Conservation (phyloP, 2,113 vertebrate genomes). For the Corythornis cristatus region DNA sequence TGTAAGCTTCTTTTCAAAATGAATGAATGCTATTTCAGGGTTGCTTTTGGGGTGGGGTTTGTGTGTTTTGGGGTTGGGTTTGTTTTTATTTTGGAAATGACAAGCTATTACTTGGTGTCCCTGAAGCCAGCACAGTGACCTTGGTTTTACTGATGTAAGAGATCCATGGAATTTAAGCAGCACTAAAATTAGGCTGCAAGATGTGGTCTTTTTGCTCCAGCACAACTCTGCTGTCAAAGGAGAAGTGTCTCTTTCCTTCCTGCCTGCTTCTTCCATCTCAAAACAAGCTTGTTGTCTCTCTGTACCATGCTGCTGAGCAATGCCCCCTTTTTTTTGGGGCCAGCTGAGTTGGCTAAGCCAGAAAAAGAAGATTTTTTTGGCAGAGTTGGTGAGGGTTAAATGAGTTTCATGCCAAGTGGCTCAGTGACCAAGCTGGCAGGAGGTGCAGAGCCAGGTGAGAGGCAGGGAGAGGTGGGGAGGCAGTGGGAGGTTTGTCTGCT, state of each 20-base stretch:
- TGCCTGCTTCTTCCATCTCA: neutral
- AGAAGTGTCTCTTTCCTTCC: neutral
- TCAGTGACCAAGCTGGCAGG: neutral
- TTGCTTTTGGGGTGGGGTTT: neutral
- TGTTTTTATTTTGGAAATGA: neutral
- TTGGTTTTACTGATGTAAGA: neutral
- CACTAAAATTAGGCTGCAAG: neutral
- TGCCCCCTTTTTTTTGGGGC: neutral
- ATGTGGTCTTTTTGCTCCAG: neutral
- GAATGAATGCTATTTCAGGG: neutral
- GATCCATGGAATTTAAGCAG: neutral
- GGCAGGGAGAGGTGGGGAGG: neutral
- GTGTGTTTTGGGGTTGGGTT: neutral
- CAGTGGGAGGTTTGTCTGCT: neutral
- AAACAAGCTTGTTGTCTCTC: neutral
- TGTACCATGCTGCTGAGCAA: neutral
- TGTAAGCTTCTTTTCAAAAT: neutral
- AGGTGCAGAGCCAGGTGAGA: neutral
- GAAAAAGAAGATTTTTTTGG: neutral
- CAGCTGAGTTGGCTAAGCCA: neutral
- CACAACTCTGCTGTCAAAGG: neutral
- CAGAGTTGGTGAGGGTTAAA: neutral
- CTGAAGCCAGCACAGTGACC: neutral
- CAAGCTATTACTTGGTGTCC: neutral
- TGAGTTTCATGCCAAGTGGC: fast-evolving